A percentile compares a stretch with the other conserved stretches of the same genome.
Conservation (phyloP, 2,888 invertebrate genomes). For the Neuroscelio doddi region DNA sequence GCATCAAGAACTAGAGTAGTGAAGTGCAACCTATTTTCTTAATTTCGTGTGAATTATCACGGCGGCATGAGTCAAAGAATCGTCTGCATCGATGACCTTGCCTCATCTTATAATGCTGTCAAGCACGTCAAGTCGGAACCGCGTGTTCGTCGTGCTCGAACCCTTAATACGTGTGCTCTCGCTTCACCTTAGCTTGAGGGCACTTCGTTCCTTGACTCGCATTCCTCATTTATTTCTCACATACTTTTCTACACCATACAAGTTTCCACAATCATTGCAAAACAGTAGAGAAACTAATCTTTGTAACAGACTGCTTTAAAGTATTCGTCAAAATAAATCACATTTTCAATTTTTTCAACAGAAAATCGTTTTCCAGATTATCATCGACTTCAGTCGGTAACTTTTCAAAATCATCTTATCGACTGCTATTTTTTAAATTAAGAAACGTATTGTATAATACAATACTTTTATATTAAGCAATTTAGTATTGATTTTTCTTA, state of each 20-base stretch:
- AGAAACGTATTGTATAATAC: too few species aligned
- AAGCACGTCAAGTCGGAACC: slow-evolving; percentile 41
- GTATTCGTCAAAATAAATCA: too few species aligned
- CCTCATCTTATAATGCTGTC: slow-evolving; percentile 42
- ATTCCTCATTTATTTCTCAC: slow-evolving; percentile 26
- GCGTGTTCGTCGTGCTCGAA: slow-evolving; percentile 23
- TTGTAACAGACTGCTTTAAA: too few species aligned
- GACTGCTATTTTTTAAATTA: too few species aligned
- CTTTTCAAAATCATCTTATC: too few species aligned
- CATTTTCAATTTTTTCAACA: too few species aligned
- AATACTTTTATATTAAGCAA: too few species aligned
- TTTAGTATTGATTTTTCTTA: too few species aligned
- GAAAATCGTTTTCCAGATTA: too few species aligned
- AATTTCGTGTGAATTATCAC: slow-evolving; percentile 40
- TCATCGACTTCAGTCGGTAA: too few species aligned
- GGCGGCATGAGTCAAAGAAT: slow-evolving; percentile 41
- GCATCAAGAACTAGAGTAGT: too few species aligned
- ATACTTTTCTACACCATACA: slow-evolving; percentile 16
- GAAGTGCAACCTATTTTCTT: slow-evolving; percentile 7
- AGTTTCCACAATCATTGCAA: slow-evolving; percentile 13
- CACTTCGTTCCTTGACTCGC: slow-evolving; percentile 39
- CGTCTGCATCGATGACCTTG: slow-evolving; percentile 42
- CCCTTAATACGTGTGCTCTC: slow-evolving; percentile 37
- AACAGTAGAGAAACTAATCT: background rate
- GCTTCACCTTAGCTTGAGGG: slow-evolving; percentile 32